A percentile compares a stretch with the other conserved stretches of the same genome.
phyloP scores from a whole-genome alignment of 1,140 invertebrate species.

The Drosophila funebris region DNA sequence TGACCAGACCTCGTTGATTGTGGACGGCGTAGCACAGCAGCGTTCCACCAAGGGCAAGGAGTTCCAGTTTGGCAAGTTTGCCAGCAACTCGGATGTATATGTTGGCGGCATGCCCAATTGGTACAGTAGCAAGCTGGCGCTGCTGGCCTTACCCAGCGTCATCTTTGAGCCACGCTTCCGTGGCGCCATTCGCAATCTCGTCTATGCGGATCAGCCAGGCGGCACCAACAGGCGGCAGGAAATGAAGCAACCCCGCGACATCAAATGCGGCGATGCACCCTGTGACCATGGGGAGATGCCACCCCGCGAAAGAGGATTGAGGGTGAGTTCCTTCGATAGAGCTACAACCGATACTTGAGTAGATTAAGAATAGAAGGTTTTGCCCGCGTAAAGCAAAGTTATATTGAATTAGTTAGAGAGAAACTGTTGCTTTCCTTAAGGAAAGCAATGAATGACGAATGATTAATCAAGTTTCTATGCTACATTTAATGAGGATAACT shows the following conservation, averaged over 20 bases:
- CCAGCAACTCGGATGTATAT: conserved; percentile 94
- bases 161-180: conserved; percentile 96
- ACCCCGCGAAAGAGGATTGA: conserved; percentile 71
- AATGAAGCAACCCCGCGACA: conserved; percentile 89
- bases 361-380: no score
- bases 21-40: conserved; percentile 91
- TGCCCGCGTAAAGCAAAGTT: no score
- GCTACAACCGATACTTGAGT: no score
- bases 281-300: conserved; percentile 78
- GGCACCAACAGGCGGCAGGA: conserved; percentile 89
- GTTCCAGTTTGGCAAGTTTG: conserved; percentile 93
- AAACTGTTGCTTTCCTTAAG: no score
- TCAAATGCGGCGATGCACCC: conserved; percentile 84
- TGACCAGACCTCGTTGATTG: conserved; percentile 91
- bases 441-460: no score
- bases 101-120: conserved; percentile 95
- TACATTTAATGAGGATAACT: no score
- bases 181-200: conserved; percentile 92
- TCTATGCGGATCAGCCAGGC: conserved; percentile 92
- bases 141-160: conserved; percentile 93
- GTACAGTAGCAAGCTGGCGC: conserved; percentile 93
- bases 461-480: no score
- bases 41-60: conserved; percentile 92
- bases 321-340: conserved; percentile 50
- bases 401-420: no score